A percentile compares a stretch with the other conserved stretches of the same genome.
Conservation (phyloP, 2,888 invertebrate genomes). For the Euphydryas editha region DNA sequence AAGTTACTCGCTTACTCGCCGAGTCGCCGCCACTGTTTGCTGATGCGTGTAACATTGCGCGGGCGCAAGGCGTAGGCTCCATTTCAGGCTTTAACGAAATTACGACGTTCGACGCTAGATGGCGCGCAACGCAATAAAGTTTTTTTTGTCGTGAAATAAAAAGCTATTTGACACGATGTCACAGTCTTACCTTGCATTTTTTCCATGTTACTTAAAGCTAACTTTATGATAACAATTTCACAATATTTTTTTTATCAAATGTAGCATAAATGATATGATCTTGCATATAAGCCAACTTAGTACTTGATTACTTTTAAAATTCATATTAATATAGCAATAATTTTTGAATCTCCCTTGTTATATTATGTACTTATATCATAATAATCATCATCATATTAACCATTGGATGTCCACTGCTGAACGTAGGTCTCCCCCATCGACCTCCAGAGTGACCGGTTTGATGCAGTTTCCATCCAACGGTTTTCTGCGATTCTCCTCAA, state of each 20-base stretch:
- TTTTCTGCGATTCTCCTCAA: too few species aligned
- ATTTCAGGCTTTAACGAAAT: conserved; percentile 18
- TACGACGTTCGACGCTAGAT: conserved; percentile 48
- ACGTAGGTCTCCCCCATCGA: too few species aligned
- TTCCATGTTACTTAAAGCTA: background rate
- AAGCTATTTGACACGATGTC: background rate
- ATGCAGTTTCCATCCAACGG: too few species aligned
- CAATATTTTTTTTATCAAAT: background rate
- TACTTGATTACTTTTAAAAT: background rate
- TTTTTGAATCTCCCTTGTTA: background rate
- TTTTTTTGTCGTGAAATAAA: background rate
- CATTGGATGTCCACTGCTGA: too few species aligned
- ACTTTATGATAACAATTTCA: background rate
- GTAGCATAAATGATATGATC: background rate
- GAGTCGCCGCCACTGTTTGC: conserved; percentile 45
- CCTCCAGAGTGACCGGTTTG: too few species aligned
- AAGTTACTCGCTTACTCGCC: conserved; percentile 48
- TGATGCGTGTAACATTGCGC: conserved; percentile 51
- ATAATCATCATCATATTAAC: background rate
- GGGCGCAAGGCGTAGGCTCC: conserved; percentile 41
- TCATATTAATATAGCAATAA: background rate
- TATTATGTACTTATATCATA: background rate
- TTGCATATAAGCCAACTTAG: background rate
- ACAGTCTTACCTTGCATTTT: background rate
- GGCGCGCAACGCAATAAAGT: conserved; percentile 43